Evolutionary conservation across 1,140 invertebrate species (phyloP).

Genomic region (Drosophila ogumai): DNA sequence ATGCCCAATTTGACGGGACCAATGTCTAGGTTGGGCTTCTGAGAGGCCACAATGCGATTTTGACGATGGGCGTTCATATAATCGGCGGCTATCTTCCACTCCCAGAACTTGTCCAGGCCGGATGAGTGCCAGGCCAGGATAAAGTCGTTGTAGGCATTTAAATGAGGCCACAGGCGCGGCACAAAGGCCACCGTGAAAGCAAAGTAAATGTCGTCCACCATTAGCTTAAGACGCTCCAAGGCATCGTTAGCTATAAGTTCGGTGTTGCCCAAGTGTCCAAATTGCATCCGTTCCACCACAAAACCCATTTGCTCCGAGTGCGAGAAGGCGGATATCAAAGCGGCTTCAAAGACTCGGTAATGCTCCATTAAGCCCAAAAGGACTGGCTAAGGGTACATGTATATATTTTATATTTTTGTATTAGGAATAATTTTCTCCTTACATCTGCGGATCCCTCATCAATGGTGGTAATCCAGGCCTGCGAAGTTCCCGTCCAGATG

Average conservation of each 20-base stretch:
- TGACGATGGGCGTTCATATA: conserved; percentile 71
- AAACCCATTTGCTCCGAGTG: conserved; percentile 74
- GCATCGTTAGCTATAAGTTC: conserved; percentile 65
- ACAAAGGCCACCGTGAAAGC: conserved; percentile 59
- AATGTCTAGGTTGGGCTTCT: conserved; percentile 53
- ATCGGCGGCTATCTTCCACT: conserved; percentile 69
- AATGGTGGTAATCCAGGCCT: conserved; percentile 61
- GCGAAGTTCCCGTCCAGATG: conserved; percentile 64
- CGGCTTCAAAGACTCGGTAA: conserved; percentile 45
- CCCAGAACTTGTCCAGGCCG: conserved; percentile 76
- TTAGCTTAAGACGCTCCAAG: conserved; percentile 65
- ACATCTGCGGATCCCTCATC: conserved; percentile 53
- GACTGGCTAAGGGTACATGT: conserved; percentile 46
- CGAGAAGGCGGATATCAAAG: conserved; percentile 44
- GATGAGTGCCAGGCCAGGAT: conserved; percentile 70
- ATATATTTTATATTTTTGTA: background rate
- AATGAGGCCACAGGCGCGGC: conserved; percentile 66
- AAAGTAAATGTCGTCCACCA: conserved; percentile 77
- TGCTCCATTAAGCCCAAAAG: conserved; percentile 48
- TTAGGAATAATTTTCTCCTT: background rate
- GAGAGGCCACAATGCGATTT: conserved; percentile 65
- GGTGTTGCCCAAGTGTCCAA: conserved; percentile 70
- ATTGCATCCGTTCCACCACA: conserved; percentile 70
- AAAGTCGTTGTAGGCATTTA: conserved; percentile 61
- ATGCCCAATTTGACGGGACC: conserved; percentile 72